phyloP scores from a whole-genome alignment of 2,113 vertebrate species.

The Dunckerocampus dactyliophorus region DNA sequence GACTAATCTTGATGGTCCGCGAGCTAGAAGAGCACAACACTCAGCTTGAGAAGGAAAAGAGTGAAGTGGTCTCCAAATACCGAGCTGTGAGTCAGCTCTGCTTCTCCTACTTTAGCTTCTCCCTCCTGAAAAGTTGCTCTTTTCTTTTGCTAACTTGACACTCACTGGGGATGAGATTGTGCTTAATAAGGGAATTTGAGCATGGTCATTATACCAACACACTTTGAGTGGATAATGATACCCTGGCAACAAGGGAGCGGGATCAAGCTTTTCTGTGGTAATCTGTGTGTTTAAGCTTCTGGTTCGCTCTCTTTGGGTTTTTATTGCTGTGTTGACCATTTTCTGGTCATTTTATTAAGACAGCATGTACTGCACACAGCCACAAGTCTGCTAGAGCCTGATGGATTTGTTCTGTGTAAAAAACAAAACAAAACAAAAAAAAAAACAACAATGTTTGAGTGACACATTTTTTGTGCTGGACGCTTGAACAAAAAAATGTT shows the following conservation, averaged over 20 bases:
- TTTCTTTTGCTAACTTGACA: conserved; percentile 32
- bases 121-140: not conserved
- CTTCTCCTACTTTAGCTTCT: conserved; percentile 6
- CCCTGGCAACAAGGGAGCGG: conserved; percentile 12
- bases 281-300: conserved; percentile 22
- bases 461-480: no score
- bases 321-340: conserved; percentile 33
- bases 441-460: no score
- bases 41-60: conserved; percentile 56
- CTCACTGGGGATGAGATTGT: conserved; percentile 40
- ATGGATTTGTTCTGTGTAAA: no score
- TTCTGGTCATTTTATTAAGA: no score
- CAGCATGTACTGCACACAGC: no score
- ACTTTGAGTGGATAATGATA: conserved; percentile 58
- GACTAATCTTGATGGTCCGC: conserved; percentile 52
- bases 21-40: conserved; percentile 66
- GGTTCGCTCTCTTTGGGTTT: conserved; percentile 25
- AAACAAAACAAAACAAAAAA: no score
- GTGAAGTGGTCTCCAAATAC: conserved; percentile 55
- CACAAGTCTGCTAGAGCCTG: no score
- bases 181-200: conserved; percentile 48
- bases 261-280: conserved; percentile 21
- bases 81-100: conserved; percentile 65
- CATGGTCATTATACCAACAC: conserved; percentile 38
- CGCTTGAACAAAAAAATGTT: no score